Percentiles rank a stretch among this genome's conserved stretches.
phyloP scores from a whole-genome alignment of 2,888 invertebrate species.

The Ophioninae sp. region DNA sequence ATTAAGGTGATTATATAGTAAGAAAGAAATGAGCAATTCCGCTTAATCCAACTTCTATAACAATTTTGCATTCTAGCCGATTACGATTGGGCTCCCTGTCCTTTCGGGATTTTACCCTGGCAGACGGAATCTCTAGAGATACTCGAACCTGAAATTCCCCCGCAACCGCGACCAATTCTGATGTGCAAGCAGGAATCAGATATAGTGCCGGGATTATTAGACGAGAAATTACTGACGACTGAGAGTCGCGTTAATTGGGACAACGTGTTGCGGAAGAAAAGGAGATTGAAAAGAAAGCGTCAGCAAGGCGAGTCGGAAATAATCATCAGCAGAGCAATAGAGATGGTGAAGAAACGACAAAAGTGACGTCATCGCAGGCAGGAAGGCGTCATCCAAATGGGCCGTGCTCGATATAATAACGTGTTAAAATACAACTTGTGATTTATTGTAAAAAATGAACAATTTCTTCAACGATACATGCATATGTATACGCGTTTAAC shows the following conservation, averaged over 20 bases:
- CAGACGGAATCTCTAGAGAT: constrained; percentile 73
- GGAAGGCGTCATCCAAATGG: constrained; percentile 15
- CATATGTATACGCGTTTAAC: constrained; percentile 11
- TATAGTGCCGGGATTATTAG: constrained; percentile 73
- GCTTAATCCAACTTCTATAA: neutral
- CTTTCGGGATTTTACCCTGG: constrained; percentile 83
- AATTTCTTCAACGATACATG: neutral
- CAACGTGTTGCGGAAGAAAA: constrained; percentile 71
- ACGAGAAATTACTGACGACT: constrained; percentile 67
- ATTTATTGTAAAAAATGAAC: constrained; percentile 38
- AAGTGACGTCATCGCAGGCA: constrained; percentile 31
- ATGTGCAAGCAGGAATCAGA: constrained; percentile 59
- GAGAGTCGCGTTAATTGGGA: constrained; percentile 76
- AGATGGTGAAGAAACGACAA: constrained; percentile 65
- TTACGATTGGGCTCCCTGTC: constrained; percentile 81
- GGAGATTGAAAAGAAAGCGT: constrained; percentile 67
- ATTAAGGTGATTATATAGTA: neutral
- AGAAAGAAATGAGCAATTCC: too few species aligned
- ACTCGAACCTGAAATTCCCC: constrained; percentile 58
- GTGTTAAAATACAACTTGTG: constrained; percentile 32
- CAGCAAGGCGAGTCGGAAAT: constrained; percentile 63
- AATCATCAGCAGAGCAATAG: constrained; percentile 71
- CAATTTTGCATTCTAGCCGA: constrained; percentile 67
- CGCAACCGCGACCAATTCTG: constrained; percentile 47
- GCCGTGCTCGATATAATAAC: constrained; percentile 37